Base-by-base conservation (phyloP, 64 coral and sea anemone species). In the Stichodactyla mertensii region DNA sequence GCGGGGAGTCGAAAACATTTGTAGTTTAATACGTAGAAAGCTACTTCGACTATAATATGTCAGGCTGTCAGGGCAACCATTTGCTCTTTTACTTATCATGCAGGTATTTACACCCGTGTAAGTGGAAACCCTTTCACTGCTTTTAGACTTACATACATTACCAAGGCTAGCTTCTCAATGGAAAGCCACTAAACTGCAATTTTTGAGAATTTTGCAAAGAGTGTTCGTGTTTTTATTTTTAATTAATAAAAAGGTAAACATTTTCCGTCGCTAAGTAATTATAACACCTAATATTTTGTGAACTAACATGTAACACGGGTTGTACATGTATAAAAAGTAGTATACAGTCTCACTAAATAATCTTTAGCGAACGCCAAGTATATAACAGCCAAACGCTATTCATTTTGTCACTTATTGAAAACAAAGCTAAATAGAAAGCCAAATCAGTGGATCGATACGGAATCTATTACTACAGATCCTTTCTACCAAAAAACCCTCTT, bases 311-410 rank as follows among this genome's bases (percentile, higher is more conserved):
- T 28, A 11, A 6, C 27, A 22, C 20, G 8, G 22, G 22, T 71
- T 71, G 24, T 71, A 27, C 24, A 71, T 74, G 69, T 74, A 74
- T 26, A 45, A 31, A 74, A 27, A 27, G 6, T 26, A 74, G 69
- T 27, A 31, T 31, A 9, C 8, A 74, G 2, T 11, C n/a, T 10
- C 8, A 31, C 22, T 12, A 74, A 74, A 74, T 74, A 74, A 74
- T 31, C 24, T 74, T 31, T 13, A 74, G 16, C 14, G 1, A 52
- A 54, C 12, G 16, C 78, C 52, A 52, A 80, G 78, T 81, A 28
- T 15, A 52, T 81, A 81, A 81, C 78, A 81, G 78, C 78, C n/a
- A 81, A 81, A 52, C n/a, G 52, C 78, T 81, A 81, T 81, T 81
- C 78, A 81, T 22, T 81, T 81, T 81, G 78, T 53, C 78, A 81